Percentiles rank a stretch among this genome's conserved stretches.
These are phyloP conservation scores for Lepidochrysops patricia DNA, from an alignment of 2,888 invertebrate species.

Conservation along the genomic window DNA sequence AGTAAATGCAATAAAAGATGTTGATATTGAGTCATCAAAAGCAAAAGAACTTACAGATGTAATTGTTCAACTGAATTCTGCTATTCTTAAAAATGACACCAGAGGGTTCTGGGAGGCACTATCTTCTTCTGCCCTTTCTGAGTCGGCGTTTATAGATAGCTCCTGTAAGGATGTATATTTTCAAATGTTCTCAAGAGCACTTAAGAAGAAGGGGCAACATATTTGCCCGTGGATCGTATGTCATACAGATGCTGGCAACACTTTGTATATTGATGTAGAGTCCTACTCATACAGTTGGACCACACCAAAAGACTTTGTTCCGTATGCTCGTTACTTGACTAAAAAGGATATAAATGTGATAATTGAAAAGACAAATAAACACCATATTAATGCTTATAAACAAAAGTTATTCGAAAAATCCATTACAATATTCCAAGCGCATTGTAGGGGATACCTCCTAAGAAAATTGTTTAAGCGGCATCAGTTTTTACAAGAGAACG, in stretches of 20 bases:
- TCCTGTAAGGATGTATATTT: constrained; percentile 61
- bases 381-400: constrained; percentile 55
- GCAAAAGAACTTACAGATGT: constrained; percentile 63
- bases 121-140: constrained; percentile 38
- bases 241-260: constrained; percentile 65
- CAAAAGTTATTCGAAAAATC: constrained; percentile 52
- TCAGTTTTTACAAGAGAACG: constrained; percentile 53
- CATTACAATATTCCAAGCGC: constrained; percentile 75
- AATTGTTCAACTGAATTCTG: constrained; percentile 57
- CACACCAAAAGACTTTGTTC: constrained; percentile 66
- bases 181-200: constrained; percentile 60
- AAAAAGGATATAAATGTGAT: constrained; percentile 54
- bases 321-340: constrained; percentile 60
- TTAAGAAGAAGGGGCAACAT: constrained; percentile 57
- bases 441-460: constrained; percentile 73
- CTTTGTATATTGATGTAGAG: constrained; percentile 69
- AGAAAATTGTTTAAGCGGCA: constrained; percentile 62
- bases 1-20: constrained; percentile 57
- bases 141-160: constrained; percentile 39
- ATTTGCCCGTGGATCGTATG: constrained; percentile 69
- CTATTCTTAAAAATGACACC: constrained; percentile 53
- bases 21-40: constrained; percentile 61
- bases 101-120: constrained; percentile 54
- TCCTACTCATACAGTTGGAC: constrained; percentile 68
- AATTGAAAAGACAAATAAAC: constrained; percentile 60